phyloP scores from a whole-genome alignment of 2,113 vertebrate genomes.

The Boulengeromyrus knoepffleri region DNA sequence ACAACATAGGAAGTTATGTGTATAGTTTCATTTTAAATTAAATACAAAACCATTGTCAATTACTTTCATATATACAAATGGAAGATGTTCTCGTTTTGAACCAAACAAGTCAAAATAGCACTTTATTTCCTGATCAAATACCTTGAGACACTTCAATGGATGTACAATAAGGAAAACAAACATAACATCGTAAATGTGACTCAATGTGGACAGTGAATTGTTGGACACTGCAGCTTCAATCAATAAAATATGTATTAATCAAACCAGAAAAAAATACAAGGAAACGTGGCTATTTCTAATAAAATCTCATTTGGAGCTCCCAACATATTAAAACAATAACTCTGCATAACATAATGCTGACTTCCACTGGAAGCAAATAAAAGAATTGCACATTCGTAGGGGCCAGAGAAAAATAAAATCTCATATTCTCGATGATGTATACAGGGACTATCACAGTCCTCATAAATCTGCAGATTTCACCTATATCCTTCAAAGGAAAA shows the following conservation, averaged over 20 bases:
- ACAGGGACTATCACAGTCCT: neutral
- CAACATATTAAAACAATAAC: slow-evolving; percentile 31
- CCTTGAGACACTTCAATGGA: neutral
- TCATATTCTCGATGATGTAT: neutral
- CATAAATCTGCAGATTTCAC: neutral
- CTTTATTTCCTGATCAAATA: neutral
- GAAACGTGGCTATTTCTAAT: slow-evolving; percentile 15
- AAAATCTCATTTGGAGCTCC: slow-evolving; percentile 36
- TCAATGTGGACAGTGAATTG: neutral
- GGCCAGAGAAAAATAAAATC: neutral
- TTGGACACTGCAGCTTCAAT: neutral
- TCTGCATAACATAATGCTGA: slow-evolving; percentile 27
- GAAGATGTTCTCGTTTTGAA: neutral
- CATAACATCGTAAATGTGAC: neutral
- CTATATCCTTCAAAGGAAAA: slow-evolving; percentile 5
- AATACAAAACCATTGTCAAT: neutral
- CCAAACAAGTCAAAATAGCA: neutral
- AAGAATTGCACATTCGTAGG: slow-evolving; percentile 26
- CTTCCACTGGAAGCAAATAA: slow-evolving; percentile 45
- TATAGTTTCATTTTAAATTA: neutral
- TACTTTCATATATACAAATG: neutral
- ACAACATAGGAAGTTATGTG: neutral
- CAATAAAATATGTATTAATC: neutral
- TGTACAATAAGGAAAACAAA: neutral
- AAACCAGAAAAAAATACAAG: neutral